Conservation (phyloP, 2,113 vertebrate genomes). For the Speoplatyrhinus poulsoni region DNA sequence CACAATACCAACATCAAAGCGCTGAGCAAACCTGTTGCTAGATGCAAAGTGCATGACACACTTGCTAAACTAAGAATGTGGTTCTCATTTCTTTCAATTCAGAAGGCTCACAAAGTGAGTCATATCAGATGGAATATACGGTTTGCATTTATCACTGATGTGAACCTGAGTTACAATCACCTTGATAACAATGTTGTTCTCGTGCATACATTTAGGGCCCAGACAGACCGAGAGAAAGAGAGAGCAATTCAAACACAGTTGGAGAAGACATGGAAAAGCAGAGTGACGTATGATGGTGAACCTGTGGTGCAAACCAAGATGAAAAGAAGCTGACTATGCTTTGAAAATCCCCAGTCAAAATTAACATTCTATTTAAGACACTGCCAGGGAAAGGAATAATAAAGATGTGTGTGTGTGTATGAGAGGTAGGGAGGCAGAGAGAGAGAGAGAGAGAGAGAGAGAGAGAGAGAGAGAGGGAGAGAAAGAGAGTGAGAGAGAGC, state of each 20-base stretch:
- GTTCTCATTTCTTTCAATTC: constrained; percentile 18
- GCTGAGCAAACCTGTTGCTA: constrained; percentile 26
- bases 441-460: constrained; percentile 40
- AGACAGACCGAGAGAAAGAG: background rate
- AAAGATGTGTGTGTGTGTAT: constrained; percentile 35
- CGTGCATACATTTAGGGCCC: background rate
- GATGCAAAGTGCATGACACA: constrained; percentile 33
- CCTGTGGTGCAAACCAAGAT: constrained; percentile 67
- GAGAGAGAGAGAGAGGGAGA: background rate
- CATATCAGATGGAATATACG: constrained; percentile 22
- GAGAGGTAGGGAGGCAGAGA: background rate
- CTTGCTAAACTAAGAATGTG: constrained; percentile 20
- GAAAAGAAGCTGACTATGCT: constrained; percentile 66
- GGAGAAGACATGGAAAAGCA: constrained; percentile 29
- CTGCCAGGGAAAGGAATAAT: constrained; percentile 58
- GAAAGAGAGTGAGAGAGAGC: background rate
- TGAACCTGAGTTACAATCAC: constrained; percentile 9
- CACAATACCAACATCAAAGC: constrained; percentile 9
- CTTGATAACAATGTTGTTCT: background rate
- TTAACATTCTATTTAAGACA: constrained; percentile 77
- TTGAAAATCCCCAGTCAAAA: constrained; percentile 75
- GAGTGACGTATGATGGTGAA: constrained; percentile 70
- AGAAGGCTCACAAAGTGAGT: constrained; percentile 20
- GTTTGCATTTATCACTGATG: constrained; percentile 42
- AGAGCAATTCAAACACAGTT: constrained; percentile 34